A percentile compares a stretch with the other conserved stretches of the same genome.
phyloP scores from a whole-genome alignment of 2,113 vertebrate species.

The Ammodytes marinus region DNA sequence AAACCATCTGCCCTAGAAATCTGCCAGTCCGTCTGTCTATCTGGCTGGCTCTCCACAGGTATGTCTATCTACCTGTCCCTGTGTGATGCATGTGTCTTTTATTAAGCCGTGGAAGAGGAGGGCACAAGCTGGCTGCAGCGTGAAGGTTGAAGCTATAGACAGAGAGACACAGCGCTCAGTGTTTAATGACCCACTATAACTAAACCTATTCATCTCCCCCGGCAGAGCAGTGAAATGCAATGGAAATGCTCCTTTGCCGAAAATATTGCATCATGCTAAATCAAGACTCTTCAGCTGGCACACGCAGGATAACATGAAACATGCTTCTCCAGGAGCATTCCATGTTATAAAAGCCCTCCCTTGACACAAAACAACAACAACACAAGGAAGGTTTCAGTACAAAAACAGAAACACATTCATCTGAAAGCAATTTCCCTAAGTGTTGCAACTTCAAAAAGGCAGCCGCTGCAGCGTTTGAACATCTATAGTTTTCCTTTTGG shows the following conservation, averaged over 20 bases:
- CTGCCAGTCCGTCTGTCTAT: constrained; percentile 57
- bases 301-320: constrained; percentile 16
- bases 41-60: constrained; percentile 71
- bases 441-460: constrained; percentile 9
- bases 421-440: constrained; percentile 2
- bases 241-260: constrained; percentile 56
- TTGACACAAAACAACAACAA: constrained; percentile 15
- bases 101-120: constrained; percentile 51
- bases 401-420: not conserved
- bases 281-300: constrained; percentile 36
- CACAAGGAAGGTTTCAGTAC: constrained; percentile 1
- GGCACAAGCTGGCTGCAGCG: constrained; percentile 61
- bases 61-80: constrained; percentile 67
- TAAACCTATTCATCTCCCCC: constrained; percentile 77
- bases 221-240: constrained; percentile 58
- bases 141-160: constrained; percentile 80
- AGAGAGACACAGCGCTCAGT: constrained; percentile 62
- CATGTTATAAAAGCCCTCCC: constrained; percentile 5
- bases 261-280: constrained; percentile 56
- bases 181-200: constrained; percentile 80
- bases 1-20: constrained; percentile 72
- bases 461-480: constrained; percentile 46
- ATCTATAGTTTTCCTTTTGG: constrained; percentile 49
- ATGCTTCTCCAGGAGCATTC: constrained; percentile 32
- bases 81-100: constrained; percentile 63